Evolutionary conservation across 1,140 invertebrate species (phyloP).

Genomic region (Rhyzopertha dominica): DNA sequence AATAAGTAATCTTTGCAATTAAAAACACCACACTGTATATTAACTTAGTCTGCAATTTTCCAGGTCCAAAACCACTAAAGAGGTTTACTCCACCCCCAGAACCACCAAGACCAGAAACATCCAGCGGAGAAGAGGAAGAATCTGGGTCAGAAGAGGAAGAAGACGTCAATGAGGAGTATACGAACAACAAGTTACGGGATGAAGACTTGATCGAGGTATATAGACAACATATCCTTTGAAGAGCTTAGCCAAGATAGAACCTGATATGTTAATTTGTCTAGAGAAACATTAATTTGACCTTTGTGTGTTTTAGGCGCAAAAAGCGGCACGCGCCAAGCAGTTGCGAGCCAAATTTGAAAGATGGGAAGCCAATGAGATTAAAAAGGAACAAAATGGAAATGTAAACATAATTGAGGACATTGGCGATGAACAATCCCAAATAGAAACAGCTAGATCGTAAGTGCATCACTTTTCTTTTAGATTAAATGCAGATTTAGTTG

Average conservation of each 20-base stretch:
- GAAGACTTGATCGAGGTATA: conserved; percentile 47
- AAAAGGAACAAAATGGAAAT: conserved; percentile 44
- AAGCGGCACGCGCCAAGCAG: conserved; percentile 76
- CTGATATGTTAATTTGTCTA: not conserved
- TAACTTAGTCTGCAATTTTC: not conserved
- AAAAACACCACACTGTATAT: too few relatives aligned
- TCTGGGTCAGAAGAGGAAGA: conserved; percentile 53
- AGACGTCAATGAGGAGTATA: conserved; percentile 53
- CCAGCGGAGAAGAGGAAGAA: conserved; percentile 46
- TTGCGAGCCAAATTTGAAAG: conserved; percentile 87
- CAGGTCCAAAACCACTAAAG: conserved; percentile 75
- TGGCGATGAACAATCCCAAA: conserved; percentile 57
- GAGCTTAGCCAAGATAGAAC: not conserved
- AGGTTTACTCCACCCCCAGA: conserved; percentile 84
- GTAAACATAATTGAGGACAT: conserved; percentile 48
- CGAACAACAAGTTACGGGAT: conserved; percentile 52
- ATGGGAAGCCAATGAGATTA: conserved; percentile 73
- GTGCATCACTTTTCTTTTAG: conserved; percentile 26
- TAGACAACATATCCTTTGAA: not conserved
- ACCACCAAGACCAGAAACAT: conserved; percentile 50
- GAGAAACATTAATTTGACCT: conserved; percentile 1
- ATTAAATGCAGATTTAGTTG: conserved; percentile 15
- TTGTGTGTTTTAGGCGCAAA: conserved; percentile 62
- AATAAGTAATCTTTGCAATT: too few relatives aligned
- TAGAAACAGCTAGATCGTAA: conserved; percentile 68